phyloP scores from a whole-genome alignment of 2,113 vertebrate genomes.

The Apeltes quadracus region DNA sequence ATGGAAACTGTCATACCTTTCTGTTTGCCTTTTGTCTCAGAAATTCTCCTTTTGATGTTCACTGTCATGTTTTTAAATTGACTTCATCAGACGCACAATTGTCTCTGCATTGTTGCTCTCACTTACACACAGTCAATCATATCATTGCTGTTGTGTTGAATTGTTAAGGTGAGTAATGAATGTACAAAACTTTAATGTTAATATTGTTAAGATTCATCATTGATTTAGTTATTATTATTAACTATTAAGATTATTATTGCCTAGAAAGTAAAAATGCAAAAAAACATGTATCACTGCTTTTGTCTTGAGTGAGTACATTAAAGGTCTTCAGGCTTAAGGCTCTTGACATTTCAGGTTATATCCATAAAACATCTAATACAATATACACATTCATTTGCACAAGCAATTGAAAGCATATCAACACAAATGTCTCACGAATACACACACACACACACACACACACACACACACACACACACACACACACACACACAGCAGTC shows the following conservation, averaged over 20 bases:
- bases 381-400: neutral
- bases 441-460: conserved; percentile 1
- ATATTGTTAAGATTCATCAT: no score
- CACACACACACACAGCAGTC: neutral
- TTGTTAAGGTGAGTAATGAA: conserved; percentile 9
- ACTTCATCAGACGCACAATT: neutral
- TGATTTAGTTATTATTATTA: no score
- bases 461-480: neutral
- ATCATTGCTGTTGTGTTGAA: neutral
- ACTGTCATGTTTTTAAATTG: conserved; percentile 31
- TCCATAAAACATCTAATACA: neutral
- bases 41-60: conserved; percentile 5
- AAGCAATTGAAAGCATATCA: neutral
- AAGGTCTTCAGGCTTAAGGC: neutral
- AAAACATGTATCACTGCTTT: no score
- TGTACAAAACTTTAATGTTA: neutral
- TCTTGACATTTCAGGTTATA: conserved; percentile 1
- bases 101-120: neutral
- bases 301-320: no score
- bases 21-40: neutral
- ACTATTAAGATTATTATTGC: no score
- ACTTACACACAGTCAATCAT: conserved; percentile 12
- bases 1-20: conserved; percentile 11
- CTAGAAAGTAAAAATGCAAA: no score
- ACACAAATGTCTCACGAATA: neutral